Evolutionary conservation across 2,888 invertebrate genomes (phyloP).

Genomic region (Dicycla oo): DNA sequence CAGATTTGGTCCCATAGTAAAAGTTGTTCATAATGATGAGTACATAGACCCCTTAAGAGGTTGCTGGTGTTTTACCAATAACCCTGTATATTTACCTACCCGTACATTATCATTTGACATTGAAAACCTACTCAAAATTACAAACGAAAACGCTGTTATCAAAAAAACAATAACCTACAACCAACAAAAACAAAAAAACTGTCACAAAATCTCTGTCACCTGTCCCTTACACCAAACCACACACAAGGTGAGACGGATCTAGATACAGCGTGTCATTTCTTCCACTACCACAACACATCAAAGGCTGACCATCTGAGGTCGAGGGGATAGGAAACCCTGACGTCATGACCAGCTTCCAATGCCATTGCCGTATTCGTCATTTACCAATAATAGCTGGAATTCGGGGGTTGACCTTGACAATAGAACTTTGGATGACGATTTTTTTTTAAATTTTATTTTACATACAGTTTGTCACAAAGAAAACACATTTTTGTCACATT

Average conservation of each 20-base stretch:
- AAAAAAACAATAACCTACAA: not conserved
- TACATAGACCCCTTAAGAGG: no score
- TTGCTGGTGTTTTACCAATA: no score
- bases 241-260: conserved; percentile 84
- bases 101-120: not conserved
- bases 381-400: conserved; percentile 38
- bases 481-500: not conserved
- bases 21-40: no score
- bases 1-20: no score
- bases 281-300: conserved; percentile 73
- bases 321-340: conserved; percentile 68
- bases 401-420: conserved; percentile 31
- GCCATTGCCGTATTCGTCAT: conserved; percentile 57
- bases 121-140: not conserved
- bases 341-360: conserved; percentile 64
- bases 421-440: not conserved
- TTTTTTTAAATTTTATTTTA: conserved; percentile 3
- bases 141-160: not conserved
- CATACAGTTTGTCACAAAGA: not conserved
- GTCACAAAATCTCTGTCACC: conserved; percentile 17
- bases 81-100: not conserved
- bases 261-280: conserved; percentile 83
- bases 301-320: conserved; percentile 79
- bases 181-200: not conserved
- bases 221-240: conserved; percentile 68